These are phyloP conservation scores for Patella ulyssiponensis DNA, from an alignment of 2,888 invertebrate genomes.

Conservation along the genomic window DNA sequence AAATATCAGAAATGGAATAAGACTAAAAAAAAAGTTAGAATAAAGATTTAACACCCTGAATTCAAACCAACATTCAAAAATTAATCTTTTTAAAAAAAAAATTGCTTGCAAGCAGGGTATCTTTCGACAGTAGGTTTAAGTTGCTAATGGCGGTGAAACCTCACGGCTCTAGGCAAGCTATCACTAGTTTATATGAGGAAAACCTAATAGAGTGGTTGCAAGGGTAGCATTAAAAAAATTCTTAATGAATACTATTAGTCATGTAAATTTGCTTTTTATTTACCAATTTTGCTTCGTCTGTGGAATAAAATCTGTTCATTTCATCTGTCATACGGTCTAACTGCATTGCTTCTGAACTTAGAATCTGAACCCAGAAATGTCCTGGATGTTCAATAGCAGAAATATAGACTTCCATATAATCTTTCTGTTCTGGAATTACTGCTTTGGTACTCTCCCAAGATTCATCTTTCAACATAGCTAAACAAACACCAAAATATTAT, in stretches of 20 bases:
- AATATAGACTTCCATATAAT: conserved; percentile 84
- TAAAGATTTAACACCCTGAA: neutral
- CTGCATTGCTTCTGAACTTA: conserved; percentile 81
- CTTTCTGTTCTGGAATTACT: conserved; percentile 30
- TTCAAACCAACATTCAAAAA: no score
- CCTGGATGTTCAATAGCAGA: conserved; percentile 86
- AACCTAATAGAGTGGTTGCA: no score
- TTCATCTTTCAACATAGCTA: conserved; percentile 1
- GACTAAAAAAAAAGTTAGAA: conserved; percentile 38
- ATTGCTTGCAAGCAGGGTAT: no score
- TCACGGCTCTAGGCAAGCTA: no score
- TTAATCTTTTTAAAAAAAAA: no score
- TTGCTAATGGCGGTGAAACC: no score
- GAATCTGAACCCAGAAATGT: conserved; percentile 87
- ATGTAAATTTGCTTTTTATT: conserved; percentile 10
- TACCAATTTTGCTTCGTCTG: conserved; percentile 38
- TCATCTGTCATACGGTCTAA: conserved; percentile 84
- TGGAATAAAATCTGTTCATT: conserved; percentile 86
- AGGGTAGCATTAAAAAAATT: no score
- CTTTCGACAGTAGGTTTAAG: no score
- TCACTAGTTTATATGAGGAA: no score
- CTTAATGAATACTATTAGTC: no score
- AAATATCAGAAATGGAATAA: conserved; percentile 32
- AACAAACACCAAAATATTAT: no score
- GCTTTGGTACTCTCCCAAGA: conserved; percentile 15